Conservation (phyloP, 2,797 vertebrate species). For the Delichon dasypus region DNA sequence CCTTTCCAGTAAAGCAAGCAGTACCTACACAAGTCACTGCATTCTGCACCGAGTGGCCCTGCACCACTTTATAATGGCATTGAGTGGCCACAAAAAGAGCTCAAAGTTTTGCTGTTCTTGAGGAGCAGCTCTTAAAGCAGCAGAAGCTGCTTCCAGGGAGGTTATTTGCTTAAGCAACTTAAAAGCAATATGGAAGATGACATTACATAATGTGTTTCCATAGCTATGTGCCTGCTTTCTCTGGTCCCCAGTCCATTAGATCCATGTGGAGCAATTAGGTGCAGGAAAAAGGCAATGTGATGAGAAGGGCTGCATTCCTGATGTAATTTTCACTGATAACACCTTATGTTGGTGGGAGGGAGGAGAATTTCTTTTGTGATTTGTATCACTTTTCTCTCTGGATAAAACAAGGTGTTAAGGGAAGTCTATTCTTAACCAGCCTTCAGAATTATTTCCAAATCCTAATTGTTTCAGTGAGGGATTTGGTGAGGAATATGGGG, state of each 20-base stretch:
- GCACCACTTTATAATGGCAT: not conserved
- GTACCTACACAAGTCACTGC: not conserved
- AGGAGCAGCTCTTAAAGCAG: not conserved
- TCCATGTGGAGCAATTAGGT: not conserved
- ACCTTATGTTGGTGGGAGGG: not conserved
- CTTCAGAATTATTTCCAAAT: not conserved
- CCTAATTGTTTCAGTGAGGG: not conserved
- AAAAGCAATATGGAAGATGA: not conserved
- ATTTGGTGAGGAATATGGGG: not conserved
- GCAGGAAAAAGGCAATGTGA: not conserved
- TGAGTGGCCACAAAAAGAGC: not conserved
- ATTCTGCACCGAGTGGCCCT: not conserved
- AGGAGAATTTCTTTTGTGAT: not conserved
- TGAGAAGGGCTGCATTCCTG: not conserved
- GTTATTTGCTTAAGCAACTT: not conserved
- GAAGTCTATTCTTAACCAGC: not conserved
- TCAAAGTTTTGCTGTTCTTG: not conserved
- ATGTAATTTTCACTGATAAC: not conserved
- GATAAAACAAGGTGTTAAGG: not conserved
- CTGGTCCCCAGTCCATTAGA: fast-evolving
- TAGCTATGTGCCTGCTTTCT: not conserved
- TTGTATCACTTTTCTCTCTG: not conserved
- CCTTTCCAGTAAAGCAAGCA: not conserved
- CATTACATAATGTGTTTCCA: not conserved
- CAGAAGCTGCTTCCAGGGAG: not conserved